phyloP scores from a whole-genome alignment of 2,113 vertebrate genomes.

The Coturnix japonica region DNA sequence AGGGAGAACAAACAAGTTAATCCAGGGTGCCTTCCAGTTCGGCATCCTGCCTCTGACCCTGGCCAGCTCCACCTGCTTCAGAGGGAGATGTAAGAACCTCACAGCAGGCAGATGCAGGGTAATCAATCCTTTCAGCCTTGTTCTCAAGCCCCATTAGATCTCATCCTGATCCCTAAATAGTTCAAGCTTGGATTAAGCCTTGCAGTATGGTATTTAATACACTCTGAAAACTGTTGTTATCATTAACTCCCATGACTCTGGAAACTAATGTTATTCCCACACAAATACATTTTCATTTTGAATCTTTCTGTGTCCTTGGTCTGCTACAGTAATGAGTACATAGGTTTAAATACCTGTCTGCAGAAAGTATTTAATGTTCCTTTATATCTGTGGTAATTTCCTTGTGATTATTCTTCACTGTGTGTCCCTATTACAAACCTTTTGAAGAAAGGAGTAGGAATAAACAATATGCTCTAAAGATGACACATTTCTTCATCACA shows the following conservation, averaged over 20 bases:
- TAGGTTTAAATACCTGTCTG: slow-evolving; percentile 20
- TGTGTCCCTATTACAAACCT: background rate
- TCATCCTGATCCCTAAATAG: slow-evolving; percentile 55
- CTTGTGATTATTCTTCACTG: background rate
- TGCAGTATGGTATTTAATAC: slow-evolving; percentile 55
- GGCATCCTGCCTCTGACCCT: slow-evolving; percentile 39
- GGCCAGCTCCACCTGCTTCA: slow-evolving; percentile 17
- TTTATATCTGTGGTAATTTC: slow-evolving; percentile 3
- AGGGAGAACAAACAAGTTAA: slow-evolving; percentile 53
- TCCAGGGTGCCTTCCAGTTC: slow-evolving; percentile 39
- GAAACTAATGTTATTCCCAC: slow-evolving; percentile 7
- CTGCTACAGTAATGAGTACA: background rate
- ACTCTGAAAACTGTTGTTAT: slow-evolving; percentile 41
- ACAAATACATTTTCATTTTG: slow-evolving; percentile 49
- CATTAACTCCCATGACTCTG: slow-evolving; percentile 37
- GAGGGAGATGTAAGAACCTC: slow-evolving; percentile 45
- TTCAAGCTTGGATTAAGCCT: slow-evolving; percentile 44
- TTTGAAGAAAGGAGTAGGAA: slow-evolving; percentile 6
- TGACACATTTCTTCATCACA: background rate
- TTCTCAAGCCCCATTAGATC: slow-evolving; percentile 52
- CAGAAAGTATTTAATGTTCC: slow-evolving; percentile 12
- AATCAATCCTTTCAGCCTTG: slow-evolving; percentile 60
- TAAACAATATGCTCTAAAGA: slow-evolving; percentile 21
- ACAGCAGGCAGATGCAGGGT: slow-evolving; percentile 48
- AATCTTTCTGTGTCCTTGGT: slow-evolving; percentile 43